Evolutionary conservation across 2,113 vertebrate species (phyloP), one percentile per base, ranked within the genome.

Genomic region (Gymnocephalus cernua): DNA sequence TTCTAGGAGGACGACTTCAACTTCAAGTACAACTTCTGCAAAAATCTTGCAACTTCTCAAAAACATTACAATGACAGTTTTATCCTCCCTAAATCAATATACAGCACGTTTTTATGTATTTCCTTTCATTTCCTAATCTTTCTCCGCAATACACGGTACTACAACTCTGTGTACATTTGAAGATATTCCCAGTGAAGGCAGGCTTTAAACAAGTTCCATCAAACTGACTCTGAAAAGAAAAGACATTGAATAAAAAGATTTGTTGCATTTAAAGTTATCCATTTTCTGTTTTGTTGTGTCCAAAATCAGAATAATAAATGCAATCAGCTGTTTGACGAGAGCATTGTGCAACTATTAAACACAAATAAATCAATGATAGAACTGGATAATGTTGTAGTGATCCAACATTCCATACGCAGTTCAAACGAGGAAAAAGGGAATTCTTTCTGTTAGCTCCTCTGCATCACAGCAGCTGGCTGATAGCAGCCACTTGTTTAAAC

Each of bases 401-500:
- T 14, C 23, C 29, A 56, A 8, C 27, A 48, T 48, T 6, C 47
- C 38, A 35, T 63, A 6, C 9, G 54, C 54, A 25, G 38, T 45
- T 71, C 56, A 70, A 61, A 27, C 16, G 4, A 2, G 19, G 29
- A 16, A 15, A n/a, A 29, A 18, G 35, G 27, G 19, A 38, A 45
- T 15, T 70, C 35, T 63, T 32, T 9, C 57, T 41, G 61, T 13
- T 25, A 70, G 73, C 59, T 19, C 9, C 12, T 25, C 9, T 41
- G 53, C 11, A 12, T 29, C 54, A 3, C 7, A 62, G 32, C 74
- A 83, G 86, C 85, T 74, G 86, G 50, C 65, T 38, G 86, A 91
- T 77, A 85, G 47, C 73, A 62, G 47, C 68, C 9, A 14, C 48
- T 16, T 86, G 78, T 88, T 91, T 90, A 77, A 85, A 66, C 62